phyloP scores from a whole-genome alignment of 1,140 invertebrate genomes.

The Ooceraea biroi region DNA sequence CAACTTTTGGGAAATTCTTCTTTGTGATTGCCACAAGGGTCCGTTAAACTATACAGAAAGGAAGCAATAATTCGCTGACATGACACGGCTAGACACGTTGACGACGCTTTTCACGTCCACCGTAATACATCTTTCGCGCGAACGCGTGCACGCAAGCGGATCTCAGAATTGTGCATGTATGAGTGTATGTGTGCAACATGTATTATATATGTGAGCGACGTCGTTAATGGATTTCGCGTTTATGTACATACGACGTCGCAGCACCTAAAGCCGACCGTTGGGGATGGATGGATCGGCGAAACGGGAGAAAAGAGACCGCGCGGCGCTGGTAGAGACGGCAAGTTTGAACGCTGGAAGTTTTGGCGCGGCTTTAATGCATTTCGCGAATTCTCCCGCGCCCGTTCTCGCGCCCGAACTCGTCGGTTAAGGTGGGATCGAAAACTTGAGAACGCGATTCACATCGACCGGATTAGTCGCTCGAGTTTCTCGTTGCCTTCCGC shows the following conservation, averaged over 20 bases:
- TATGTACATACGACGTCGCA: constrained; percentile 54
- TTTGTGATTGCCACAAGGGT: background rate
- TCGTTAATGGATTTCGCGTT: constrained; percentile 64
- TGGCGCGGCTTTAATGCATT: constrained; percentile 51
- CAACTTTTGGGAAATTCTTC: background rate
- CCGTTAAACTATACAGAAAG: background rate
- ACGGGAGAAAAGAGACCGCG: constrained; percentile 40
- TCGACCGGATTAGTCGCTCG: constrained; percentile 45
- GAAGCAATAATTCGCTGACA: constrained; percentile 46
- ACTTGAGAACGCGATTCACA: constrained; percentile 46
- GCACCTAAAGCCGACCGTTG: constrained; percentile 44
- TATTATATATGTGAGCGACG: constrained; percentile 36
- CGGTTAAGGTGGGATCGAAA: constrained; percentile 46
- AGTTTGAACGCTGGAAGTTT: constrained; percentile 36
- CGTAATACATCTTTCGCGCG: constrained; percentile 42
- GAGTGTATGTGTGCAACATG: too few species aligned
- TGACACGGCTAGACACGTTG: constrained; percentile 27
- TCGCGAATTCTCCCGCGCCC: constrained; percentile 36
- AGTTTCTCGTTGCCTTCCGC: constrained; percentile 40
- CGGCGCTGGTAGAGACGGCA: constrained; percentile 24
- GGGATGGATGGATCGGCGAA: constrained; percentile 35
- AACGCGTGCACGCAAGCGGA: background rate
- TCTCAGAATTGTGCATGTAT: background rate
- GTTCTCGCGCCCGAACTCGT: constrained; percentile 51
- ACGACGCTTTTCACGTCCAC: constrained; percentile 44